These are phyloP conservation scores for Tyto alba DNA, from an alignment of 2,113 vertebrate species.

Conservation along the genomic window DNA sequence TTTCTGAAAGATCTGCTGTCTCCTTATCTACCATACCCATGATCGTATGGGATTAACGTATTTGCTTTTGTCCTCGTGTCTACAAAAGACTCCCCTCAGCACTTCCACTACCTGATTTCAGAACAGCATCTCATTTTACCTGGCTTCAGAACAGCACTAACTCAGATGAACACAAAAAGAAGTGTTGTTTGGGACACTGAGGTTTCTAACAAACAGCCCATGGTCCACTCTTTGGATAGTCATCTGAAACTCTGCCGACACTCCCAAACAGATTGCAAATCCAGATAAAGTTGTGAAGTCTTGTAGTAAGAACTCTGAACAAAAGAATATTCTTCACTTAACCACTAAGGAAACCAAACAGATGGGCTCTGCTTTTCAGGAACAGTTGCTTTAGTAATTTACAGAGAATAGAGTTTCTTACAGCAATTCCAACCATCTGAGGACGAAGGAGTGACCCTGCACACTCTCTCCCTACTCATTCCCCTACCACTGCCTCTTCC, in stretches of 20 bases:
- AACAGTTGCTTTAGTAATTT: not conserved
- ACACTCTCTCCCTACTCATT: not conserved
- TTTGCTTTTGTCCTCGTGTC: not conserved
- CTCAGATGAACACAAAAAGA: not conserved
- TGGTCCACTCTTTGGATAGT: not conserved
- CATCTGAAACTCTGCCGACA: not conserved
- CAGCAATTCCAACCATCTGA: not conserved
- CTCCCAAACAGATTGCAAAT: not conserved
- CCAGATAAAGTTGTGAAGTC: not conserved
- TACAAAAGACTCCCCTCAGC: not conserved
- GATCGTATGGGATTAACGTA: not conserved
- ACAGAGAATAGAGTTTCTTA: not conserved
- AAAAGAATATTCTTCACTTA: not conserved
- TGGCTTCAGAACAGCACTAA: not conserved
- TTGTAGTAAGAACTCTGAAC: not conserved
- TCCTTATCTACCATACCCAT: not conserved
- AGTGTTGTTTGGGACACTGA: not conserved
- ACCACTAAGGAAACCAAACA: not conserved
- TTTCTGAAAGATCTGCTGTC: not conserved
- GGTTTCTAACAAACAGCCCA: not conserved
- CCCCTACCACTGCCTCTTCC: not conserved
- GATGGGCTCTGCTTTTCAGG: not conserved
- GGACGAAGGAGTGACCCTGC: not conserved
- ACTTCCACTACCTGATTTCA: not conserved
- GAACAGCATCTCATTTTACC: not conserved